Evolutionary conservation across 2,113 vertebrate species (phyloP).

Genomic region (Shinisaurus crocodilurus): DNA sequence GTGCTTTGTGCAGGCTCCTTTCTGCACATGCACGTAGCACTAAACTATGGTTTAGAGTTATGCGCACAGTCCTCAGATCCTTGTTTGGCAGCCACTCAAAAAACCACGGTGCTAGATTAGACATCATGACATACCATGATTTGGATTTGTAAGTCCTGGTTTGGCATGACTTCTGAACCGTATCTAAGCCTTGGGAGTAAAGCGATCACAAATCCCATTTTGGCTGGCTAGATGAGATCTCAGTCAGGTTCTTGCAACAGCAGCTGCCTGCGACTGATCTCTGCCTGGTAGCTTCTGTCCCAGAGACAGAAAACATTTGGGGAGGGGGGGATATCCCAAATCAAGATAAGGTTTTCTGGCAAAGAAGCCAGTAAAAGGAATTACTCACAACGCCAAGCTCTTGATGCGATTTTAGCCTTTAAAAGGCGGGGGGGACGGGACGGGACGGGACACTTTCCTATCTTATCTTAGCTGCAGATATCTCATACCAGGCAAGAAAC

Average conservation of each 20-base stretch:
- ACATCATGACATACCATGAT: not conserved
- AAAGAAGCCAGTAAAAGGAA: constrained; percentile 3
- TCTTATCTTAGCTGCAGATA: too few species aligned
- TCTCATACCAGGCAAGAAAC: not conserved
- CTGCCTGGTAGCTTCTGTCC: too few species aligned
- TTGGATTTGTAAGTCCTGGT: not conserved
- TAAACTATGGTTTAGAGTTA: not conserved
- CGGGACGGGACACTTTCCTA: too few species aligned
- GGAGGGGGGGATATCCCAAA: not conserved
- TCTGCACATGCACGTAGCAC: not conserved
- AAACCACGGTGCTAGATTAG: not conserved
- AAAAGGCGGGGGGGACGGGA: too few species aligned
- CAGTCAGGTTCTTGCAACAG: not conserved
- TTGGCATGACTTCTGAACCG: not conserved
- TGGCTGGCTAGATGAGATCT: not conserved
- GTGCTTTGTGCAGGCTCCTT: too few species aligned
- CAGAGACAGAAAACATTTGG: not conserved
- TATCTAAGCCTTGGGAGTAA: not conserved
- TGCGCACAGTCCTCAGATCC: not conserved
- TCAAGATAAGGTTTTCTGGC: not conserved
- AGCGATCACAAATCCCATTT: not conserved
- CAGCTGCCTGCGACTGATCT: not conserved
- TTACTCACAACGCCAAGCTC: not conserved
- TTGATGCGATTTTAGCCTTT: not conserved
- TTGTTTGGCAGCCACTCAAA: not conserved